Evolutionary conservation across 2,113 vertebrate genomes (phyloP).

Genomic region (Ondatra zibethicus): DNA sequence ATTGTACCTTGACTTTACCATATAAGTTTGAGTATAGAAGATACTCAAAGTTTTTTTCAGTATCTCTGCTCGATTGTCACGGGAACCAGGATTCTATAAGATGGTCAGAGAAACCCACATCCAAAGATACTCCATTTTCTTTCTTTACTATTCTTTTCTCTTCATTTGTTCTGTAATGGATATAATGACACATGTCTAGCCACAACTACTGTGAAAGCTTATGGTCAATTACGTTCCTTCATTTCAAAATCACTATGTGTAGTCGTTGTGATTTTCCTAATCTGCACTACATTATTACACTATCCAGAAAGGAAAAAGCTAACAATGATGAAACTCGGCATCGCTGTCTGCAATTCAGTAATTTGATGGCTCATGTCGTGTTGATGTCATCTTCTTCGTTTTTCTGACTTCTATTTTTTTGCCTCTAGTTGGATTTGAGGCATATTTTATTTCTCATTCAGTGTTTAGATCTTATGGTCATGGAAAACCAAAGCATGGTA

Average conservation of each 20-base stretch:
- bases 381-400: not conserved
- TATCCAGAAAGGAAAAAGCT: not conserved
- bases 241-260: not conserved
- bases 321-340: not conserved
- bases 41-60: conserved; percentile 19
- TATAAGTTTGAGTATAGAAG: not conserved
- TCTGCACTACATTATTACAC: not conserved
- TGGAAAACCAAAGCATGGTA: not conserved
- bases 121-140: not conserved
- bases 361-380: not conserved
- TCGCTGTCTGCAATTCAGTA: not conserved
- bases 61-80: not conserved
- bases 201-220: not conserved
- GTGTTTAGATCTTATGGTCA: not conserved
- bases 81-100: not conserved
- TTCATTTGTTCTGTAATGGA: not conserved
- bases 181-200: not conserved
- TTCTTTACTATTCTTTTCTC: not conserved
- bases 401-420: not conserved
- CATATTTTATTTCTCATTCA: conserved; percentile 17
- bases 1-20: not conserved
- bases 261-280: conserved; percentile 2
- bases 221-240: not conserved
- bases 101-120: conserved; percentile 34
- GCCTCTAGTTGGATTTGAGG: not conserved